These are phyloP conservation scores for Adelges cooleyi DNA, from an alignment of 1,140 invertebrate species.

Conservation along the genomic window DNA sequence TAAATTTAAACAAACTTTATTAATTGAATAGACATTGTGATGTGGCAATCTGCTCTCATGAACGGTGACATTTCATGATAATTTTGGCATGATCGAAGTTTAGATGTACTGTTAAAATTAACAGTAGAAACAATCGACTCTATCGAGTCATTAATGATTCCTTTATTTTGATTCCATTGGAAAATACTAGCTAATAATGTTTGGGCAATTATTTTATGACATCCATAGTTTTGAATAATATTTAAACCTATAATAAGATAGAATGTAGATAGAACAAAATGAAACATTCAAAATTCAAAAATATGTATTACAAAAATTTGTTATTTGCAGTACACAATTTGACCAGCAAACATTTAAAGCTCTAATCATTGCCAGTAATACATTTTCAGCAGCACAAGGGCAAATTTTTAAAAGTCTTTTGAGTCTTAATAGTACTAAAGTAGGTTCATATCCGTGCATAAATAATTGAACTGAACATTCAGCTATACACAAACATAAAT, in stretches of 20 bases:
- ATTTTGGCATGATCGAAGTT: background rate
- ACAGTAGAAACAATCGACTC: background rate
- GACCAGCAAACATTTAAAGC: background rate
- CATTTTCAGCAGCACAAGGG: background rate
- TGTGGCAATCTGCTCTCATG: background rate
- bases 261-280: too few species aligned
- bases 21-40: background rate
- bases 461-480: background rate
- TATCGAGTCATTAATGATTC: background rate
- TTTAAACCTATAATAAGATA: background rate
- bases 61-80: background rate
- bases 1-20: background rate
- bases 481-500: conserved; percentile 17
- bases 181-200: background rate
- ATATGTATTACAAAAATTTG: conserved; percentile 1
- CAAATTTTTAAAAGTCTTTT: conserved; percentile 1
- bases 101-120: background rate
- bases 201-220: conserved; percentile 23
- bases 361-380: background rate
- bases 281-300: too few species aligned
- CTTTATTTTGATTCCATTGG: conserved; percentile 12
- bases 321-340: conserved; percentile 1
- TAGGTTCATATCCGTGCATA: background rate
- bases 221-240: conserved; percentile 1
- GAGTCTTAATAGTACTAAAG: background rate